Base-by-base conservation (phyloP, 1,140 invertebrate species). In the Drosophila biarmipes region DNA sequence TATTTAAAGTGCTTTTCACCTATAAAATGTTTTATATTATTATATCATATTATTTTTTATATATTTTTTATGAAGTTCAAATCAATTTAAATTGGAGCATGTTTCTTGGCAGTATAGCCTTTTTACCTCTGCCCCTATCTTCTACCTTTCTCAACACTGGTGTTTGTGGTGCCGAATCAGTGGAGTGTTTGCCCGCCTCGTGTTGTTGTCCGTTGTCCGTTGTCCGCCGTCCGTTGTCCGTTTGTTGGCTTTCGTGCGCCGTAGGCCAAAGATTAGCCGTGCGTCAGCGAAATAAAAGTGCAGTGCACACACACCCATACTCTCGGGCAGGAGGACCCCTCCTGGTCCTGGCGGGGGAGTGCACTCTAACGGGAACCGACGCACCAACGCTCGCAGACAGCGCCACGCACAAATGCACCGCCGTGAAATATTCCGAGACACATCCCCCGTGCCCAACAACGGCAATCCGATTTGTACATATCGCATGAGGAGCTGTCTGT, bases 181-280 rank as follows among this genome's bases (percentile, higher is more conserved):
- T 34, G 42, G 34, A 69, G 49, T 69, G 66, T 69, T 69, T 69
- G 66, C 12, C 31, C 17, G 48, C 19, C 15, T 58, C 27, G 51
- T 74, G 55, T 61, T 79, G 53, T 63, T 49, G 61, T 59, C 11
- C 43, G 5, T 0, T 37, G 46, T 62, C 77, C 57, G 52, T 40
- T 67, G 59, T 59, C 11, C 43, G 5, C 1, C 29, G 46, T 62
- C 77, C 57, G 52, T 40, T 67, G 59, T 67, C 55, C 59, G 59
- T 24, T 67, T 80, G 80, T 66, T 74, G 79, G 71, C 75, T 82
- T 75, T 76, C 45, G 66, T 61, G 46, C 27, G 58, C 72, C 59
- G 59, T 73, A 80, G 81, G 73, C 77, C 81, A 86, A 86, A 80
- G 81, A 86, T 86, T 85, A 86, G 78, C 77, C 57, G 61, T 59